A percentile compares a stretch with the other conserved stretches of the same genome.
These are phyloP conservation scores for Fragum whitleyi DNA, from an alignment of 2,888 invertebrate species.

Conservation along the genomic window DNA sequence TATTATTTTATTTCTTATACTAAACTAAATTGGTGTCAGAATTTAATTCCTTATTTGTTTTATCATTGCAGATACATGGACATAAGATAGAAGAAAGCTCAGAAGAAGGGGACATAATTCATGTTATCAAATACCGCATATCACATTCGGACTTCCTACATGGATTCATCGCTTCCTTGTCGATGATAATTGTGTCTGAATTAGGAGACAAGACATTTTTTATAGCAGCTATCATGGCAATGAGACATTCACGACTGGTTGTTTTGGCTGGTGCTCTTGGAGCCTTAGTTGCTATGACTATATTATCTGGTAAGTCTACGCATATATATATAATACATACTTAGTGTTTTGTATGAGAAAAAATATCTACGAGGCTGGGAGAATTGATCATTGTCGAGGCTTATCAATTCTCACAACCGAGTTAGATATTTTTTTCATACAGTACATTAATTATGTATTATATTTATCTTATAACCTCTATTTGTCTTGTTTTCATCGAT, in stretches of 20 bases:
- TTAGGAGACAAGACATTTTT: constrained; percentile 99
- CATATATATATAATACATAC: too few species aligned
- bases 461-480: too few species aligned
- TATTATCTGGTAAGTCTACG: constrained; percentile 91
- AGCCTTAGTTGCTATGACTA: constrained; percentile 96
- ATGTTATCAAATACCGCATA: constrained; percentile 67
- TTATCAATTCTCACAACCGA: too few species aligned
- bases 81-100: constrained; percentile 59
- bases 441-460: too few species aligned
- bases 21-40: too few species aligned
- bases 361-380: too few species aligned
- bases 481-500: too few species aligned
- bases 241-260: constrained; percentile 96
- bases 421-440: too few species aligned
- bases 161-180: constrained; percentile 97
- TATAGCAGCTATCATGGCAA: constrained; percentile 99
- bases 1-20: too few species aligned
- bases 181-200: constrained; percentile 98
- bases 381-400: too few species aligned
- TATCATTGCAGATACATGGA: constrained; percentile 56
- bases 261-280: constrained; percentile 97
- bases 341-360: too few species aligned
- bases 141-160: constrained; percentile 91
- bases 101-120: constrained; percentile 66
- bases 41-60: too few species aligned